A percentile compares a stretch with the other conserved stretches of the same genome.
Evolutionary conservation across 2,797 vertebrate genomes (phyloP).

Genomic region (Cichlasoma orientale): DNA sequence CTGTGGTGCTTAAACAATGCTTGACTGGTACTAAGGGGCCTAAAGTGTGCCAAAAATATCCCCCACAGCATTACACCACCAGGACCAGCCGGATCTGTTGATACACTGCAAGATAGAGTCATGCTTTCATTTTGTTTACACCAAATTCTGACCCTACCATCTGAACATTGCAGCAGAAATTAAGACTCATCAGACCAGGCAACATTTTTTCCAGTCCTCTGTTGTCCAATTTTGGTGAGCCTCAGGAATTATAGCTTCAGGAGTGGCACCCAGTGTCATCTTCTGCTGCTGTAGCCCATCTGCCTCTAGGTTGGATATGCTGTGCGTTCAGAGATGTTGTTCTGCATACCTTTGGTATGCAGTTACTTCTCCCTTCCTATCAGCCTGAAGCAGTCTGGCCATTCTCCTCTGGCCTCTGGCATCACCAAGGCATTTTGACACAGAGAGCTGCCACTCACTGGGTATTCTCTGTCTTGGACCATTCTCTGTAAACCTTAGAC

Average conservation of each 20-base stretch:
- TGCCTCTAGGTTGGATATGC: neutral
- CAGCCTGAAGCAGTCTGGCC: no score
- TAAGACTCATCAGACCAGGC: neutral
- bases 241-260: neutral
- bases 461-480: neutral
- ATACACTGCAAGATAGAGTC: neutral
- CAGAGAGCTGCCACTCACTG: neutral
- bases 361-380: no score
- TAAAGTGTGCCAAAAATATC: neutral
- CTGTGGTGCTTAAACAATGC: neutral
- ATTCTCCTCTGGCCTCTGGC: neutral
- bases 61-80: neutral
- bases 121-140: neutral
- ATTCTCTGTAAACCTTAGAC: neutral
- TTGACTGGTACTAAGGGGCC: neutral
- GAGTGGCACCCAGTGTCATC: rapidly evolving
- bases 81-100: neutral
- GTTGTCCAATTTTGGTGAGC: neutral
- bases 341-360: neutral
- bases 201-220: neutral
- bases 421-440: neutral
- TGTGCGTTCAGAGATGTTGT: neutral
- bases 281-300: neutral
- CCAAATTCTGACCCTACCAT: neutral
- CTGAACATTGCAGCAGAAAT: no score